Percentiles rank a stretch among this genome's conserved stretches.
Evolutionary conservation across 35 echinoderm and acorn worm species (phyloP).

Genomic region (Heliocidaris erythrogramma): DNA sequence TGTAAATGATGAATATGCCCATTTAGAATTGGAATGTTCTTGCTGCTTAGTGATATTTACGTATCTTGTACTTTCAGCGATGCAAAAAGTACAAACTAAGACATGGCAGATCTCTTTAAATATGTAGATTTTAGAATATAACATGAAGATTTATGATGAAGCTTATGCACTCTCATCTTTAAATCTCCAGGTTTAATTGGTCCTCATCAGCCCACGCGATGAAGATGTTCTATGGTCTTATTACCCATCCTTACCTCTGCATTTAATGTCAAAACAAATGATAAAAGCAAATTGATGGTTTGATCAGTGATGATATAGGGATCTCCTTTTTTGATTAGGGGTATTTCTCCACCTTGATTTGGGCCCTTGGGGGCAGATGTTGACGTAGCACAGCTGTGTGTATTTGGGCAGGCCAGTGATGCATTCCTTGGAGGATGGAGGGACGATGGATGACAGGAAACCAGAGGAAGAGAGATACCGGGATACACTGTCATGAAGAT

Average conservation of each 20-base stretch:
- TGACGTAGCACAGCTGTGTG: background rate
- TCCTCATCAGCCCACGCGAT: background rate
- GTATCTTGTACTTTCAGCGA: too few relatives aligned
- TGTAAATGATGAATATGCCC: too few relatives aligned
- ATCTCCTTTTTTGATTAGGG: background rate
- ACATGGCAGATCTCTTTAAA: too few relatives aligned
- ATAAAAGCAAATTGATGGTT: background rate
- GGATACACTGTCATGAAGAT: background rate
- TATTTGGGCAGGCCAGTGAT: background rate
- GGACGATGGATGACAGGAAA: slow-evolving; percentile 1
- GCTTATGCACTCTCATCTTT: background rate
- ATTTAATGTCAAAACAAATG: background rate
- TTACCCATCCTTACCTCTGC: background rate
- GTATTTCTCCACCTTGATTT: background rate
- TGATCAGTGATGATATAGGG: background rate
- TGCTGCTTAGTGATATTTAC: too few relatives aligned
- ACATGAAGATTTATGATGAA: background rate
- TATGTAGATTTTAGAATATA: too few relatives aligned
- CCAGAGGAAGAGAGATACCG: background rate
- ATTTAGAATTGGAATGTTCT: too few relatives aligned
- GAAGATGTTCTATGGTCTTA: background rate
- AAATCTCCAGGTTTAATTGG: background rate
- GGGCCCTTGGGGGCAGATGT: background rate
- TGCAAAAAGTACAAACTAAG: too few relatives aligned
- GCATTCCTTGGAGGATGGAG: slow-evolving; percentile 14